phyloP scores from a whole-genome alignment of 1,140 invertebrate species.

The Portunus trituberculatus region DNA sequence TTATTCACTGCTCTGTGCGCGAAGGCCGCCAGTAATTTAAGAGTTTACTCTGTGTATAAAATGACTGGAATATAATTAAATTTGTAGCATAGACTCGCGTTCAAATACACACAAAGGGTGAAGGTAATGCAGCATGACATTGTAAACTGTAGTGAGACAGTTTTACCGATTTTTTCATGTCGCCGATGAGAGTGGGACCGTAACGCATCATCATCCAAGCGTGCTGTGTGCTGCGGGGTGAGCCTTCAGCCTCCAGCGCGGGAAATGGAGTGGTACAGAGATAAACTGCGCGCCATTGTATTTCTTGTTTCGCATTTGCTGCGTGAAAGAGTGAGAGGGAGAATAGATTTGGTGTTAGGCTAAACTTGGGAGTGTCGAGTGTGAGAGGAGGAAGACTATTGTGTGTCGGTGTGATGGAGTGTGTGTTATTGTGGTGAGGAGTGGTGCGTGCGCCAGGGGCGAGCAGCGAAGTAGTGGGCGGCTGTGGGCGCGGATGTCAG shows the following conservation, averaged over 20 bases:
- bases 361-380: slow-evolving; percentile 1
- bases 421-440: neutral
- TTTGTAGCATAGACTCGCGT: neutral
- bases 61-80: neutral
- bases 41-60: neutral
- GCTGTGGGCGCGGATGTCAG: neutral
- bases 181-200: neutral
- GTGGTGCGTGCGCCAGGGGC: too few species aligned
- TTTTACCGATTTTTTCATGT: neutral
- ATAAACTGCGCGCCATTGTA: slow-evolving; percentile 12
- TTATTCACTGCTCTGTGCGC: too few species aligned
- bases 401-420: neutral
- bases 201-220: neutral
- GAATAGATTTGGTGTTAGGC: neutral
- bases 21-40: neutral
- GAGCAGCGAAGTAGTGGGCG: neutral
- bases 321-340: neutral
- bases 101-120: neutral
- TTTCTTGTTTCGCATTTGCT: slow-evolving; percentile 22
- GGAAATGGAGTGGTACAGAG: slow-evolving; percentile 1
- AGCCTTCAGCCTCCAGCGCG: neutral
- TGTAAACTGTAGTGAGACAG: neutral
- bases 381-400: neutral
- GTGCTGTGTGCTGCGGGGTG: neutral
- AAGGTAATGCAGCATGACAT: neutral